Percentiles rank a stretch among this genome's conserved stretches.
phyloP scores from a whole-genome alignment of 2,888 invertebrate species.

The Diarsia brunnea region DNA sequence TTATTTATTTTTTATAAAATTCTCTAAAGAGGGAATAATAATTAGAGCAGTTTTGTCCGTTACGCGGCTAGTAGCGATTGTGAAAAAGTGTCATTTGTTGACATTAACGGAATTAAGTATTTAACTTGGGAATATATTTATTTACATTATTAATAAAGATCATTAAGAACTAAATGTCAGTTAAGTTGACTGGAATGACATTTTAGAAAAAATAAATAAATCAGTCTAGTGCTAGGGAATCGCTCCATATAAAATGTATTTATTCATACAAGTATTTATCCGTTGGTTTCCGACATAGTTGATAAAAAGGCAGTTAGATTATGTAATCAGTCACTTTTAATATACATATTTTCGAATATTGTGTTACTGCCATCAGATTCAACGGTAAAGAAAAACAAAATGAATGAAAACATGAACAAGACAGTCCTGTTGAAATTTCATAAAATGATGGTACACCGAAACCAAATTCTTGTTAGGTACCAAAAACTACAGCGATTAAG shows the following conservation, averaged over 20 bases:
- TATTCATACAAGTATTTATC: neutral
- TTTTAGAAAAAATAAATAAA: neutral
- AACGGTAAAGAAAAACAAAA: neutral
- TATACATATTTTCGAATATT: neutral
- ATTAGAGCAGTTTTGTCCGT: constrained; percentile 41
- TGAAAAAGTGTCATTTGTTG: constrained; percentile 17
- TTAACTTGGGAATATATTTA: neutral
- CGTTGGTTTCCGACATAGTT: neutral
- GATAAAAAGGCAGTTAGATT: neutral
- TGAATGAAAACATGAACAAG: neutral
- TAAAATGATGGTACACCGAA: neutral
- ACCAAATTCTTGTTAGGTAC: neutral
- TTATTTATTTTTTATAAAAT: constrained; percentile 25
- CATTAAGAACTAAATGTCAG: neutral
- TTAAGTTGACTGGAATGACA: too few species aligned
- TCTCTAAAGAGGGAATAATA: constrained; percentile 14
- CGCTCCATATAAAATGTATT: neutral
- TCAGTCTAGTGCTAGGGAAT: neutral
- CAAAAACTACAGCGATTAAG: neutral
- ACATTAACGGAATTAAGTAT: constrained; percentile 8
- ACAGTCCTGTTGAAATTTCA: neutral
- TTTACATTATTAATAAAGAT: neutral
- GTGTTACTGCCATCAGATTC: neutral
- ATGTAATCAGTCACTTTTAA: neutral
- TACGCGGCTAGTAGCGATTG: constrained; percentile 17